Conservation (phyloP, 1,140 invertebrate genomes). For the Drosophila mojavensis region DNA sequence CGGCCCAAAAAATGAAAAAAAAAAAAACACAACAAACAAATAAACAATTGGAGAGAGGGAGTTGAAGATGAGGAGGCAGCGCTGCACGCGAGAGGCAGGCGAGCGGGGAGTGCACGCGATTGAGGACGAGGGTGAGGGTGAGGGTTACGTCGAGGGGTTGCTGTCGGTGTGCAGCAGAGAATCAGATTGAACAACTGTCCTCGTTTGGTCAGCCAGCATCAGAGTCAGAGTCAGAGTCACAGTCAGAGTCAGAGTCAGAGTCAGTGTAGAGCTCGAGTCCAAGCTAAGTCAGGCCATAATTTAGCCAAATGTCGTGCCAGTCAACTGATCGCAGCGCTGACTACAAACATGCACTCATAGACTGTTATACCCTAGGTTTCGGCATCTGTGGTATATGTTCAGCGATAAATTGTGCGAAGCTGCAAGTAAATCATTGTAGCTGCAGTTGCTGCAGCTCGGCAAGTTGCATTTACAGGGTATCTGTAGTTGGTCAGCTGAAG, state of each 20-base stretch:
- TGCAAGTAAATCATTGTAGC: no score
- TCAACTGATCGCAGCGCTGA: slow-evolving; percentile 43
- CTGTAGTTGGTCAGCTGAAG: neutral
- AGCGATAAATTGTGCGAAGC: no score
- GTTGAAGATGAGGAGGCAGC: slow-evolving; percentile 6
- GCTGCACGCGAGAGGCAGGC: no score
- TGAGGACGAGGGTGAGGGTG: neutral
- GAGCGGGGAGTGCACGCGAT: no score
- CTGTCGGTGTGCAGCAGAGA: neutral
- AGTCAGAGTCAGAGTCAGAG: no score
- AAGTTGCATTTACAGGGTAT: slow-evolving; percentile 3
- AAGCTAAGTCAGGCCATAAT: slow-evolving; percentile 54
- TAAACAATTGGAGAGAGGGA: slow-evolving; percentile 57
- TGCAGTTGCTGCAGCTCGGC: no score
- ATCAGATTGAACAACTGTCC: slow-evolving; percentile 57
- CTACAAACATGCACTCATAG: neutral
- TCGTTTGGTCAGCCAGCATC: slow-evolving; percentile 57
- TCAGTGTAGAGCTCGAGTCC: neutral
- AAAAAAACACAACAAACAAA: neutral
- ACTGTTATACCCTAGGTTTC: slow-evolving; percentile 10
- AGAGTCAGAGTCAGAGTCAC: neutral
- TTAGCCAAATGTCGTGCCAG: slow-evolving; percentile 74
- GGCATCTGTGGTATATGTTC: neutral
- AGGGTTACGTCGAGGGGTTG: neutral
- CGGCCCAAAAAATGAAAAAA: slow-evolving; percentile 47